Base-by-base conservation (phyloP, 2,888 invertebrate species). In the Geotrupes spiniger region DNA sequence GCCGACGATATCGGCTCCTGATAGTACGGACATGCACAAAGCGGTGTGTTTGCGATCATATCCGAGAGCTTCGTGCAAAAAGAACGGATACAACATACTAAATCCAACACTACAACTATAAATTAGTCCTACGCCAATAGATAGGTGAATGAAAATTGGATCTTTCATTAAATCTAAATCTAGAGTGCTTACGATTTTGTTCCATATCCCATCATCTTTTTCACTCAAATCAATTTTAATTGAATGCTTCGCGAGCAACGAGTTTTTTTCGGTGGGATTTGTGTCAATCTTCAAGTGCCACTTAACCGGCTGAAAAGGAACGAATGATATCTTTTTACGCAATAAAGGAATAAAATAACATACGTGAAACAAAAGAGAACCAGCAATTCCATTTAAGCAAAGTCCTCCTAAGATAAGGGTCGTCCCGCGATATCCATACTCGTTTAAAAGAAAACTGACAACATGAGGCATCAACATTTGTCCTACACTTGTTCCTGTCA, bases 401-500 rank as follows among this genome's bases (percentile, higher is more conserved):
- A 87, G 63, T 3, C 74, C 75, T 6, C 83, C 80, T 61, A 87
- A 72, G 16, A 86, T 76, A 49, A 85, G 63, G 31, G 84, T 80
- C 16, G 87, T 81, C 26, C 79, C 79, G 56, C 73, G 76, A 65
- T 81, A 87, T 38, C 82, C 82, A 67, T 81, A 86, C 57, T 78
- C 74, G 54, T 81, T 80, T 53, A 87, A 68, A 38, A 87, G 77
- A 61, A 40, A 77, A 37, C 82, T 76, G 46, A 87, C 82, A 56
- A 86, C 73, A 63, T 84, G 85, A 2, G 88, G 88, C 78, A 88
- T 83, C 51, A 85, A 66, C 68, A 86, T 84, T 67, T 87, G 86
- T 2, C 88, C 88, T 16, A 87, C 70, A 50, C 87, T 86, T 53
- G 87, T 86, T 46, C 88, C 88, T 16, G 85, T 85, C 73, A 87